Base-by-base conservation (phyloP, 2,797 vertebrate species). In the Myiothlypis coronata region DNA sequence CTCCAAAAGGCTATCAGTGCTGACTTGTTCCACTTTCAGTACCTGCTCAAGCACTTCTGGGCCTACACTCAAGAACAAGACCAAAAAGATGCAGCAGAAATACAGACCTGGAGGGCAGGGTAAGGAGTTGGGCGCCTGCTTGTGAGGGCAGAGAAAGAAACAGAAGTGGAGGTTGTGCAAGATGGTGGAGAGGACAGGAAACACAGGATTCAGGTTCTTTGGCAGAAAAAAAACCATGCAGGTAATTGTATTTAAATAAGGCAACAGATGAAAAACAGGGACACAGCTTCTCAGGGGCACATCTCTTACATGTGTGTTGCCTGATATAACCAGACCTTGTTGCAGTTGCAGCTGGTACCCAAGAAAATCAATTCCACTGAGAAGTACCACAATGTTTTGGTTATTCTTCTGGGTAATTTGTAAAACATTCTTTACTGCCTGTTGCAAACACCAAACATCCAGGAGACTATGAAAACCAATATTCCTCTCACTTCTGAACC, bases 211-310 rank as follows among this genome's bases (percentile, higher is more conserved):
- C 39, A 30, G 21, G 17, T n/a, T 77, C 60, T 87, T 34, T 61
- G 46, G 20, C 55, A 94, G 70, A 14, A 85, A 47, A 83, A 50
- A 8, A 0, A 0, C 0, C 12, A 28, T 4, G 14, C 10, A 37
- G 34, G n/a, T 21, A 47, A 37, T 37, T 77, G 43, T 34, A 49
- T 74, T 88, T 78, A 76, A 92, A 35, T 37, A 84, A 72, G 47
- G 22, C 6, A 50, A 57, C 6, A 34, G 39, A 65, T 49, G 34
- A 81, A 78, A 76, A 93, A 43, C 3, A n/a, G 43, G 7, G 23
- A 50, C 43, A 55, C 12, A 1, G 1, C 68, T 77, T 56, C 49
- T 77, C 26, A 69, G 24, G 22, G 22, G 17, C 8, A 0, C 14
- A 27, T 32, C 41, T 87, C 41, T 35, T 18, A 13, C 16, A 28